Evolutionary conservation across 2,888 invertebrate genomes (phyloP).

Genomic region (Drosophila anceps): DNA sequence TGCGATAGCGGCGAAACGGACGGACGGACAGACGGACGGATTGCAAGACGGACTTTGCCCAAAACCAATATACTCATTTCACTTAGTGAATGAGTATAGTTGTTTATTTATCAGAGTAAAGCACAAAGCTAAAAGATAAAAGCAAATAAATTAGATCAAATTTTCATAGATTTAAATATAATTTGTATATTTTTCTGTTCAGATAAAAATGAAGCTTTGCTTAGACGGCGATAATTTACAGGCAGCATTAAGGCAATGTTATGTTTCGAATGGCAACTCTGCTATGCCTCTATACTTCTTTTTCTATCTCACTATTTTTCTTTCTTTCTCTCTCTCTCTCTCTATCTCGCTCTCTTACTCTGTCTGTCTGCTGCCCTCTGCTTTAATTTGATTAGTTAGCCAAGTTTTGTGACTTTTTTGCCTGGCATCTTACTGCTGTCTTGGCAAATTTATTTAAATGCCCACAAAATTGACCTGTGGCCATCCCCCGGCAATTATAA

Average conservation of each 20-base stretch:
- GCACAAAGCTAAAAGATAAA: no score
- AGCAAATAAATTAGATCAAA: no score
- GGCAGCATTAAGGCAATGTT: not conserved
- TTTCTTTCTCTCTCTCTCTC: not conserved
- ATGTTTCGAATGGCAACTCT: not conserved
- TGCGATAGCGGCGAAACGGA: no score
- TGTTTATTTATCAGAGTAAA: no score
- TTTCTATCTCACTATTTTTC: no score
- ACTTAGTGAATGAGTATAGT: no score
- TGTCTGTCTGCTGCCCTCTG: not conserved
- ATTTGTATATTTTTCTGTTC: not conserved
- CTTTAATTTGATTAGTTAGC: conserved; percentile 60
- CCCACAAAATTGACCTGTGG: conserved; percentile 78
- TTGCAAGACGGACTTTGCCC: no score
- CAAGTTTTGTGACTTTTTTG: conserved; percentile 60
- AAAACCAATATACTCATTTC: no score
- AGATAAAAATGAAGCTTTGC: not conserved
- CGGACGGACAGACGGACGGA: no score
- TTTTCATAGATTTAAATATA: no score
- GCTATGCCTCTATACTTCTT: not conserved
- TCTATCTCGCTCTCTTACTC: not conserved
- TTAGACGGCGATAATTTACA: not conserved
- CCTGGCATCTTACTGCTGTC: conserved; percentile 55
- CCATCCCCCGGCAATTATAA: conserved; percentile 77
- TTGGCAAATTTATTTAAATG: conserved; percentile 72